A percentile compares a stretch with the other conserved stretches of the same genome.
Conservation (phyloP, 2,888 invertebrate species). For the Seladonia tumulorum region DNA sequence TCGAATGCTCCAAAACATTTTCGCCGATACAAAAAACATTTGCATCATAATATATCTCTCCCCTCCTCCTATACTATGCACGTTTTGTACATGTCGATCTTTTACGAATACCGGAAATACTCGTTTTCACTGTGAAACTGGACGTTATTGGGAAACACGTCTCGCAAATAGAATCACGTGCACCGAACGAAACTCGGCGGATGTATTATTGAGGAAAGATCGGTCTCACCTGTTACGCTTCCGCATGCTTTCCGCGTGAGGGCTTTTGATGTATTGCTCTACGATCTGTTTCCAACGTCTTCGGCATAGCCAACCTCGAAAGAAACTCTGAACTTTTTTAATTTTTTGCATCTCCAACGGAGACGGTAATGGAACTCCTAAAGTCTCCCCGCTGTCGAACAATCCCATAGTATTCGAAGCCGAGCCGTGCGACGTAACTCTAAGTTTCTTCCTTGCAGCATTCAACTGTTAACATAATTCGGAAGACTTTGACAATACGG, state of each 20-base stretch:
- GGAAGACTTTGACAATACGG: background rate
- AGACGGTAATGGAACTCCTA: slow-evolving; percentile 81
- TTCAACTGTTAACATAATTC: slow-evolving; percentile 87
- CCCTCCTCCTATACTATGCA: too few species aligned
- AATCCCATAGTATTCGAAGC: slow-evolving; percentile 23
- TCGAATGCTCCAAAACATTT: too few species aligned
- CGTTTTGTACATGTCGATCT: background rate
- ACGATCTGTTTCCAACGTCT: slow-evolving; percentile 97
- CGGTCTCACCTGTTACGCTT: slow-evolving; percentile 91
- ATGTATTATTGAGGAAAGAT: background rate
- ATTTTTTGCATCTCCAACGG: slow-evolving; percentile 93
- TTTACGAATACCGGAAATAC: background rate
- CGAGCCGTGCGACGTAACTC: slow-evolving; percentile 84
- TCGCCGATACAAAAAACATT: too few species aligned
- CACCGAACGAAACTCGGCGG: background rate
- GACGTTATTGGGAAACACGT: background rate
- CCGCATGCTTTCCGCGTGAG: slow-evolving; percentile 97
- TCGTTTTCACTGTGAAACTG: background rate
- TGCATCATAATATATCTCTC: too few species aligned
- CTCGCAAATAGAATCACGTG: background rate
- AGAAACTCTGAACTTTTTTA: slow-evolving; percentile 95
- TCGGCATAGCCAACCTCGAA: slow-evolving; percentile 96
- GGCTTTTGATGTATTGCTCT: slow-evolving; percentile 96
- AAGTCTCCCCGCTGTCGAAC: slow-evolving; percentile 24
- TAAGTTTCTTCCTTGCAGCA: slow-evolving; percentile 92